Evolutionary conservation across 2,888 invertebrate genomes (phyloP).

Genomic region (Troides aeacus): DNA sequence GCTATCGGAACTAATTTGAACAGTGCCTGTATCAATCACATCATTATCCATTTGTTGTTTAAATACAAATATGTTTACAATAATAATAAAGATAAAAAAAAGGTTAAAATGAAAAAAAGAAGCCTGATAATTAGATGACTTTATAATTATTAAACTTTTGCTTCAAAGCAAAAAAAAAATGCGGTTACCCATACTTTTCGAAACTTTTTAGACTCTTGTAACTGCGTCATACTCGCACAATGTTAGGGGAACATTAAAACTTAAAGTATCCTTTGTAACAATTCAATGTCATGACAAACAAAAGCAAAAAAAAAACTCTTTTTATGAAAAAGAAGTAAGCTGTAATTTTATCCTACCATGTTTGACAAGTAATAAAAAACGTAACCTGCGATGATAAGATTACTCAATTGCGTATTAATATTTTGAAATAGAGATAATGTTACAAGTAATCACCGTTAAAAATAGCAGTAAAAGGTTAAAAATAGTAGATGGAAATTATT

Average conservation of each 20-base stretch:
- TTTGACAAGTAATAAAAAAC: not conserved
- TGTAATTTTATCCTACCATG: not conserved
- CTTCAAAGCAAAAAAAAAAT: constrained; percentile 23
- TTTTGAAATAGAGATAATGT: not conserved
- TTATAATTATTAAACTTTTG: constrained; percentile 22
- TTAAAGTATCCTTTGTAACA: constrained; percentile 17
- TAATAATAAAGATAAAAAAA: too few relatives aligned
- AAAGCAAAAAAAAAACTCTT: not conserved
- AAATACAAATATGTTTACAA: not conserved
- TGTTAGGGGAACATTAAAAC: constrained; percentile 25
- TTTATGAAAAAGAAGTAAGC: not conserved
- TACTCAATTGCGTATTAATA: not conserved
- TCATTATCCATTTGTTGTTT: not conserved
- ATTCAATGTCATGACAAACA: not conserved
- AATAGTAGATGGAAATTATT: not conserved
- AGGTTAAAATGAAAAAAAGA: not conserved
- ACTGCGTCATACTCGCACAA: constrained; percentile 24
- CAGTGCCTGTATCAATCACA: not conserved
- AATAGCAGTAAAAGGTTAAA: not conserved
- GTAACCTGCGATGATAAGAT: too few relatives aligned
- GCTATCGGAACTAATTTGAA: constrained; percentile 14
- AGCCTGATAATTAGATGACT: constrained; percentile 10
- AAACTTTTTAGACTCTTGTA: constrained; percentile 22
- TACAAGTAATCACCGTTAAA: not conserved
- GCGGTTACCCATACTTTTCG: constrained; percentile 23